Conservation (phyloP, 1,140 invertebrate species). For the Calephelis virginiensis region DNA sequence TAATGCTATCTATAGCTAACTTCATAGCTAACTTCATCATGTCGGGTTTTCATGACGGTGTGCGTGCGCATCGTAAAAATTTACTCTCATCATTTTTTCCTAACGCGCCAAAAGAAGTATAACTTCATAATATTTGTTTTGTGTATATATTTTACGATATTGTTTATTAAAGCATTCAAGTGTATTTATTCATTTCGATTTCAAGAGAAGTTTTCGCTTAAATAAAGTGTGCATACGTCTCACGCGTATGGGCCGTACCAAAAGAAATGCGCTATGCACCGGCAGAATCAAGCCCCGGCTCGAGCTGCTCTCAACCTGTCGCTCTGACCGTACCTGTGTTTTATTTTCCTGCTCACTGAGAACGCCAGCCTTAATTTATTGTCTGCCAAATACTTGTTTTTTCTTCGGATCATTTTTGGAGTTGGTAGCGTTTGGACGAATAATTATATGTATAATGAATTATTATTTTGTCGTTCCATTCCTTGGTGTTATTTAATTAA, state of each 20-base stretch:
- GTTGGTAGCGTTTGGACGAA: background rate
- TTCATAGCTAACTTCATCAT: too few species aligned
- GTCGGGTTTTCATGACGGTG: too few species aligned
- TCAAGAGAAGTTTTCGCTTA: too few species aligned
- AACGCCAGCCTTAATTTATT: constrained; percentile 40
- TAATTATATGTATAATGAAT: constrained; percentile 4
- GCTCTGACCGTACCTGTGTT: constrained; percentile 17
- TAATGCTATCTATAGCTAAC: too few species aligned
- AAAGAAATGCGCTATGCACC: background rate
- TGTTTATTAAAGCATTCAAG: too few species aligned
- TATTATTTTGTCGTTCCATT: constrained; percentile 25
- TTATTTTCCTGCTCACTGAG: constrained; percentile 52
- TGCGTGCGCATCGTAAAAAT: too few species aligned
- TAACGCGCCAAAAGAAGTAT: too few species aligned
- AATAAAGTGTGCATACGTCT: background rate
- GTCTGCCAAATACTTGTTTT: constrained; percentile 20
- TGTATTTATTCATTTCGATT: too few species aligned
- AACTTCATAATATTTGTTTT: too few species aligned
- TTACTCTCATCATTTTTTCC: too few species aligned
- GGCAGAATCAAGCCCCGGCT: background rate
- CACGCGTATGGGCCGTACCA: background rate
- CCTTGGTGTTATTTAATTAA: constrained; percentile 13
- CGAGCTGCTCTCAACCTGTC: constrained; percentile 13
- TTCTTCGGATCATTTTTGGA: constrained; percentile 4
- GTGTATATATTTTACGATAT: too few species aligned